Evolutionary conservation across 2,113 vertebrate genomes (phyloP), one percentile per base, ranked within the genome.

Genomic region (Proteles cristata): DNA sequence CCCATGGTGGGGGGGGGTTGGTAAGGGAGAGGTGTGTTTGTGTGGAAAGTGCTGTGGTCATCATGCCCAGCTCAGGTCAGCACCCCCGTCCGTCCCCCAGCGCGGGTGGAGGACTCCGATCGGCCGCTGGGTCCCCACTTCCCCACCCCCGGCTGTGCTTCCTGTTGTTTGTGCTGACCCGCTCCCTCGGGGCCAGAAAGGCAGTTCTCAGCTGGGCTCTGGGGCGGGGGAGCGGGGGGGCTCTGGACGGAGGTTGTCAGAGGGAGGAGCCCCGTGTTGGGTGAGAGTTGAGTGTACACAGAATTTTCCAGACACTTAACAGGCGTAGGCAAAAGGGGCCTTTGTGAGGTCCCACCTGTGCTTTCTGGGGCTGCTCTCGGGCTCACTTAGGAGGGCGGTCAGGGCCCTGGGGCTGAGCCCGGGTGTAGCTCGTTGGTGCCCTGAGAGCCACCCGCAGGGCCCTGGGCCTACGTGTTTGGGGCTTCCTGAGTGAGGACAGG

Each of bases 251-350:
- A 81, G 80, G 3, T 21, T 15, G 23, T 9, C 33, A 25, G 53
- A 26, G 77, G 31, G 31, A 74, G 50, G 31, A n/a, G 33, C 31
- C 31, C 53, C 2, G 4, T 28, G 58, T 19, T 31, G 35, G 5
- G 8, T 1, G 19, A 53, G 26, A 9, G 7, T 28, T 0, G 0
- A 31, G 25, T 7, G 17, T 15, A 7, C 5, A 4, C 23, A 33
- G 77, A 33, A 17, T 45, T 26, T 55, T 68, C 65, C 33, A 35
- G 77, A 71, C 33, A 81, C 48, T 17, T 16, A 17, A 17, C 23
- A 69, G 48, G 11, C 0, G 0, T 45, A 53, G 61, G 33, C 0
- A 0, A 8, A 35, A n/a, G 48, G 63, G 5, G 1, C 26, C 0
- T 43, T 43, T 19, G 0, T 17, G 10, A 23, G 74, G 45, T 31